A percentile compares a stretch with the other conserved stretches of the same genome.
Conservation (phyloP, 1,140 invertebrate species). For the Eumaeus atala region DNA sequence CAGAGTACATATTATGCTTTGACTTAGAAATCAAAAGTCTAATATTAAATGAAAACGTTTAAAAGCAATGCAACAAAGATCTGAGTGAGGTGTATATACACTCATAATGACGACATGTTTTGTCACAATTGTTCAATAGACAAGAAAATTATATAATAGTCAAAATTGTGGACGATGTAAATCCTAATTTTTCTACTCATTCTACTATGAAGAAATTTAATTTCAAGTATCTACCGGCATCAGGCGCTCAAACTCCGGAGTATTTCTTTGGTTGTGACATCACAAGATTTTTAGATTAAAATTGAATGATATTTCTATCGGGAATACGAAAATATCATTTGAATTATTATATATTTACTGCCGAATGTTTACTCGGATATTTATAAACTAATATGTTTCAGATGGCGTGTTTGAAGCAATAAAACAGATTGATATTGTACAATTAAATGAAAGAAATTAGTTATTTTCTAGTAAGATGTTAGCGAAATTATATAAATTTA, state of each 20-base stretch:
- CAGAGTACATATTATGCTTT: no score
- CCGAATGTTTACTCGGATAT: no score
- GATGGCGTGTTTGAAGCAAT: constrained; percentile 6
- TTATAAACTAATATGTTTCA: no score
- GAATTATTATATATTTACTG: no score
- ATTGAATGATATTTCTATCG: constrained; percentile 5
- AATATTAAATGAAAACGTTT: no score
- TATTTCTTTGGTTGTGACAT: constrained; percentile 9
- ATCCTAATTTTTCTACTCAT: constrained; percentile 4
- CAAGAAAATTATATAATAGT: background rate
- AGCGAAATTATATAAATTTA: constrained; percentile 6
- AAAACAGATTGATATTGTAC: background rate
- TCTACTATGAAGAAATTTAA: constrained; percentile 9
- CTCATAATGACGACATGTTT: no score
- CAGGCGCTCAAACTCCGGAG: background rate
- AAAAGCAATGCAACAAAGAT: no score
- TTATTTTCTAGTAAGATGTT: constrained; percentile 12
- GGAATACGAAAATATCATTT: background rate
- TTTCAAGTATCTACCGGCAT: constrained; percentile 5
- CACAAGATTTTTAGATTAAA: constrained; percentile 9
- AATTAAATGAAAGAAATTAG: constrained; percentile 4
- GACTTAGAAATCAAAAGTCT: no score
- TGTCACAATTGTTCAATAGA: no score
- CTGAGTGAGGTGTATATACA: no score
- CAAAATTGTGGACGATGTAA: background rate